phyloP scores from a whole-genome alignment of 1,140 invertebrate genomes.

The Tetramorium simillimum region DNA sequence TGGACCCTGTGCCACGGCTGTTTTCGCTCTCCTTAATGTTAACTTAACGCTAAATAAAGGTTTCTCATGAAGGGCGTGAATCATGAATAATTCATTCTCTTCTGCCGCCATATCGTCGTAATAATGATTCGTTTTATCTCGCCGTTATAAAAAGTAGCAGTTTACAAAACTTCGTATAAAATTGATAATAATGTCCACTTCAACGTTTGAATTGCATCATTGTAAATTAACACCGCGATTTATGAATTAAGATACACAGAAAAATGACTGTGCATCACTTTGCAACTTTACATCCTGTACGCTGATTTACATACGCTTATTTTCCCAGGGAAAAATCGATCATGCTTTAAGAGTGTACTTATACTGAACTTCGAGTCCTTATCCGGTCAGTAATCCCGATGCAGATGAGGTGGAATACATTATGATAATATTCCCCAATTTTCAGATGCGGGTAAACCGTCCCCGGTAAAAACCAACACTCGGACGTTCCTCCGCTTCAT shows the following conservation, averaged over 20 bases:
- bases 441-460: conserved; percentile 48
- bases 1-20: neutral
- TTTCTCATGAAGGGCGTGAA: neutral
- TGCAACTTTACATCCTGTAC: neutral
- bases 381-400: conserved; percentile 56
- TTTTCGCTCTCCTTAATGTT: conserved; percentile 28
- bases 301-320: neutral
- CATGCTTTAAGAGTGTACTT: neutral
- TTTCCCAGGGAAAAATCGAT: conserved; percentile 1
- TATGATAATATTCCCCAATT: conserved; percentile 63
- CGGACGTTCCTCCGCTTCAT: conserved; percentile 42
- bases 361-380: conserved; percentile 21
- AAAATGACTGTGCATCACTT: neutral
- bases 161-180: neutral
- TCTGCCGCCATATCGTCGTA: neutral
- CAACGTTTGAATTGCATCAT: neutral
- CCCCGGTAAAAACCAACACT: conserved; percentile 2
- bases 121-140: conserved; percentile 11
- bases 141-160: neutral
- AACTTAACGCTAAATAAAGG: conserved; percentile 51
- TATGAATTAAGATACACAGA: neutral
- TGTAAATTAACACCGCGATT: neutral
- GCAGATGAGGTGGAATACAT: conserved; percentile 64
- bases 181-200: neutral
- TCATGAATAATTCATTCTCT: conserved; percentile 39